Conservation (phyloP, 2,888 invertebrate species). For the Heliothis peltigera region DNA sequence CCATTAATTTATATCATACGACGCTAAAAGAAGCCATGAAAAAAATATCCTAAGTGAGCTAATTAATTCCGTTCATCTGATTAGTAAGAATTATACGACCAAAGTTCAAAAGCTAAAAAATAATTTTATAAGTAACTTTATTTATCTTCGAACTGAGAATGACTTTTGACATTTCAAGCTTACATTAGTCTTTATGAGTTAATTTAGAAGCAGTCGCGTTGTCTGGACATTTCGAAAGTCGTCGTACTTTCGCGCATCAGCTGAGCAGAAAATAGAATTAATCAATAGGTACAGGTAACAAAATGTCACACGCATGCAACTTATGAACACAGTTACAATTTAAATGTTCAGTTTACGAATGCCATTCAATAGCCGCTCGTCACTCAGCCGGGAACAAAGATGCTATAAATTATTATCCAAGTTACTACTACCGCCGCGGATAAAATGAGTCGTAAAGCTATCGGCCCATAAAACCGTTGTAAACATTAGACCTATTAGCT, state of each 20-base stretch:
- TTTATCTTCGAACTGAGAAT: conserved; percentile 18
- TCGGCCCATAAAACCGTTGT: conserved; percentile 61
- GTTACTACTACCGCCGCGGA: conserved; percentile 18
- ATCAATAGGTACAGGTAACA: neutral
- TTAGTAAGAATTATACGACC: conserved; percentile 37
- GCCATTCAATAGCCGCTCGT: conserved; percentile 19
- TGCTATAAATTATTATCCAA: conserved; percentile 37
- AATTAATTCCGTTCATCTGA: conserved; percentile 38
- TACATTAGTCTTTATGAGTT: conserved; percentile 25
- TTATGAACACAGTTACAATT: conserved; percentile 6
- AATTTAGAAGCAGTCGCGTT: conserved; percentile 11
- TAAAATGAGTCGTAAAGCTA: conserved; percentile 59
- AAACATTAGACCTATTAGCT: conserved; percentile 74
- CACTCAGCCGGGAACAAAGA: conserved; percentile 31
- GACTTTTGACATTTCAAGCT: conserved; percentile 34
- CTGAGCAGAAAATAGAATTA: neutral
- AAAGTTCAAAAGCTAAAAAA: conserved; percentile 35
- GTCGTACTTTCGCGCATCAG: conserved; percentile 20
- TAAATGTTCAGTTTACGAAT: conserved; percentile 32
- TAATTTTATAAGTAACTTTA: conserved; percentile 27
- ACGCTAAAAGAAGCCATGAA: neutral
- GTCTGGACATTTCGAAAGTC: conserved; percentile 38
- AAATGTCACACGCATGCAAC: conserved; percentile 5
- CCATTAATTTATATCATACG: neutral
- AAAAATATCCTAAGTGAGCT: conserved; percentile 27